These are phyloP conservation scores for Onychostruthus taczanowskii DNA, from an alignment of 2,113 vertebrate genomes.

Conservation along the genomic window DNA sequence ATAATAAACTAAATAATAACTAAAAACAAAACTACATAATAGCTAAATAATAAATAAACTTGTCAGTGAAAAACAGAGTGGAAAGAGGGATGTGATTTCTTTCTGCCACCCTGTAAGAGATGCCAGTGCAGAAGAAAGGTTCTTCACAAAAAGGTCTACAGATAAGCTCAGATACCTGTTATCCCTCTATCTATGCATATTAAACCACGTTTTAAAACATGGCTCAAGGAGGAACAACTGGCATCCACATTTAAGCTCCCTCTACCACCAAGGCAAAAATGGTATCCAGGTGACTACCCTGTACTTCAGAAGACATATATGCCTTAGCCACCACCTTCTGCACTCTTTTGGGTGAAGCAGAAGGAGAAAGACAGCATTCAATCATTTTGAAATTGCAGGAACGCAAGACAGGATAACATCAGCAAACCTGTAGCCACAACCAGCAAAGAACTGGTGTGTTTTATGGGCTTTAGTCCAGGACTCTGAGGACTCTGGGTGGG, in stretches of 20 bases:
- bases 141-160: neutral
- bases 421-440: neutral
- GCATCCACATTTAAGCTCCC: neutral
- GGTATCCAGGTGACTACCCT: neutral
- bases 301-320: neutral
- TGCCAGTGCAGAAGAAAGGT: neutral
- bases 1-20: too few species aligned
- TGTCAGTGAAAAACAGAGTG: neutral
- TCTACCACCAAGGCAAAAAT: neutral
- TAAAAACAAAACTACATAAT: too few species aligned
- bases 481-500: rapidly evolving
- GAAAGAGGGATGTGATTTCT: neutral
- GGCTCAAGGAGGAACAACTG: neutral
- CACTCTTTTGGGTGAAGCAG: neutral
- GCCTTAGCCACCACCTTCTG: neutral
- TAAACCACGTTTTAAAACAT: neutral
- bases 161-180: neutral
- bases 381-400: neutral
- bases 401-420: neutral
- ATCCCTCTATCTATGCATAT: neutral
- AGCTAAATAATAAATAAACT: too few species aligned
- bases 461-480: rapidly evolving
- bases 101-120: neutral
- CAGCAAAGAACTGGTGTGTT: neutral
- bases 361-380: neutral